A percentile compares a stretch with the other conserved stretches of the same genome.
Evolutionary conservation across 2,113 vertebrate species (phyloP).

Genomic region (Oryzias woworae): DNA sequence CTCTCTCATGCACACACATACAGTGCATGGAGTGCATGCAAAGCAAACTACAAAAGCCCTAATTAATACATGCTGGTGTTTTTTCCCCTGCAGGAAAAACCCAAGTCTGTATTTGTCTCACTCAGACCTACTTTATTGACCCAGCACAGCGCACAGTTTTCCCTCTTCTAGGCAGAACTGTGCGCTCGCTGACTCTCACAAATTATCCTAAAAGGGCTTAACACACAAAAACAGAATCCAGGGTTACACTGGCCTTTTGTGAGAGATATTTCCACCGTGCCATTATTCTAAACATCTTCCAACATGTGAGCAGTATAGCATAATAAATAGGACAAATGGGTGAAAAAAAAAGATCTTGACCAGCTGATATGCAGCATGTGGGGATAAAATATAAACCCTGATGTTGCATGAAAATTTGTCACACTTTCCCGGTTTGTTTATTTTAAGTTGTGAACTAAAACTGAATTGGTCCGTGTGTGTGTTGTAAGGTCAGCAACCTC

Average conservation of each 20-base stretch:
- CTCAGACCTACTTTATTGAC: slow-evolving; percentile 55
- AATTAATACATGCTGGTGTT: slow-evolving; percentile 13
- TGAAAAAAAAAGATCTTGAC: too few species aligned
- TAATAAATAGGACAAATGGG: too few species aligned
- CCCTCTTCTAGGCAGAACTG: slow-evolving; percentile 48
- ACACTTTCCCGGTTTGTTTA: background rate
- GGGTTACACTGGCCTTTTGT: slow-evolving; percentile 47
- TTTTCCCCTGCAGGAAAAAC: slow-evolving; percentile 42
- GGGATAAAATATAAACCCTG: too few species aligned
- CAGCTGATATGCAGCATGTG: too few species aligned
- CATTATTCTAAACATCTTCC: slow-evolving; percentile 55
- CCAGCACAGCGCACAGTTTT: slow-evolving; percentile 19
- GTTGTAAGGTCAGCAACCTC: slow-evolving; percentile 60
- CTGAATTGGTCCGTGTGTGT: slow-evolving; percentile 38
- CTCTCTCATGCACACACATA: background rate
- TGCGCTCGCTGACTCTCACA: slow-evolving; percentile 59
- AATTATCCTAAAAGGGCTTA: slow-evolving; percentile 74
- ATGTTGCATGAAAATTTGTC: too few species aligned
- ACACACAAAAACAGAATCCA: slow-evolving; percentile 60
- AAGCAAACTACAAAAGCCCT: slow-evolving; percentile 22
- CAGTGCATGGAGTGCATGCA: slow-evolving; percentile 1
- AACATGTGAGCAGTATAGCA: slow-evolving; percentile 31
- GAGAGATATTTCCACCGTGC: slow-evolving; percentile 64
- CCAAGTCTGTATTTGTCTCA: slow-evolving; percentile 34
- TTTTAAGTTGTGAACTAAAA: slow-evolving; percentile 36